Evolutionary conservation across 1,140 invertebrate genomes (phyloP), one percentile per base, ranked within the genome.

Genomic region (Lepeophtheirus salmonis): DNA sequence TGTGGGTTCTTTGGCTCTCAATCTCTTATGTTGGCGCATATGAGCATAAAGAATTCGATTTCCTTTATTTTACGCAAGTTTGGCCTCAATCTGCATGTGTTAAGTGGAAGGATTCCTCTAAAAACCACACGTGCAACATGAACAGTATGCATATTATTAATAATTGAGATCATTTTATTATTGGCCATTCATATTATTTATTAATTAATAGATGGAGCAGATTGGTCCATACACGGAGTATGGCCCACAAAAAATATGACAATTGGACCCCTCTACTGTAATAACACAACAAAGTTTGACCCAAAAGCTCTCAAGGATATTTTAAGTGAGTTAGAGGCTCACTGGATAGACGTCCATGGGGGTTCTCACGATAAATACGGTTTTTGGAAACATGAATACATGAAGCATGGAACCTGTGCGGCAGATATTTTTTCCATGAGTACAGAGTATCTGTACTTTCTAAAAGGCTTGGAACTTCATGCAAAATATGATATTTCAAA

Each of bases 371-470:
- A 21, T 2, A 25, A 57, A 48, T 25, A 57, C 25, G 13, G n/a
- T 17, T 57, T 57, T 41, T 57, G 55, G 55, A 25, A 26, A n/a
- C 55, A 57, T 18, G 55, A 57, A 48, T 57, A 17, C 20, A 16
- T 18, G 13, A 57, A 57, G 55, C 55, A 57, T 41, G 55, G 55
- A 57, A 26, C 55, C 17, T 57, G 55, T 21, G 55, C 55, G 13
- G 26, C 2, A 17, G 13, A 26, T 17, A 17, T 57, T 2, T n/a
- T 16, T 24, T 1, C 23, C 16, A 14, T 57, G 13, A 25, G 26
- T 23, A 26, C 55, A n/a, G 55, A 57, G 26, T 21, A 23, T 17
- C 21, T 24, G 17, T 57, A 57, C 26, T 57, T 57, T n/a, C 17
- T 13, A 10, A 24, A 57, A 48, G 55, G 55, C 14, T n/a, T 57